Conservation (phyloP, 1,140 invertebrate genomes). For the Amphibalanus amphitrite region DNA sequence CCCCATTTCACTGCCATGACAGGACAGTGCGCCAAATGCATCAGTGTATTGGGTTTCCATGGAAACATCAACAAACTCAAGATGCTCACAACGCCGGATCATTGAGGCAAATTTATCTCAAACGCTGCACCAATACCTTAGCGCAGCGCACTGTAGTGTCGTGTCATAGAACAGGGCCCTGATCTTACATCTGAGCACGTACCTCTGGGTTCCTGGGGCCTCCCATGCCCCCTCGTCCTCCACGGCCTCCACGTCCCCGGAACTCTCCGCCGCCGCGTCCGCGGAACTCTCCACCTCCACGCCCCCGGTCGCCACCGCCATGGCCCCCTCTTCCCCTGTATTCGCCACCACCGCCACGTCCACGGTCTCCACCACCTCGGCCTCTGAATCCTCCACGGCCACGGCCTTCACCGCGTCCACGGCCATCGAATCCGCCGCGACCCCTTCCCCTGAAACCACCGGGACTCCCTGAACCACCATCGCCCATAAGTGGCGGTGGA, state of each 20-base stretch:
- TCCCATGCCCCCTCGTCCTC: conserved; percentile 21
- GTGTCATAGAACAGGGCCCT: no score
- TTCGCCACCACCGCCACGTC: neutral
- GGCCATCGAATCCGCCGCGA: neutral
- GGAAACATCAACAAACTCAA: no score
- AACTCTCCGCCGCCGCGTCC: conserved; percentile 25
- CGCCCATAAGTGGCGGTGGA: neutral
- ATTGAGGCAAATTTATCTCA: conserved; percentile 4
- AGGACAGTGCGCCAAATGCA: no score
- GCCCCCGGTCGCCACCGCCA: neutral
- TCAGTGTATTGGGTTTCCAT: conserved; percentile 7
- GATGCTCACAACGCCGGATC: no score
- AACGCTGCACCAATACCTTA: no score
- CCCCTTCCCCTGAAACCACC: neutral
- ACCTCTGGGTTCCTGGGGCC: conserved; percentile 10
- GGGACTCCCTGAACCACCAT: neutral
- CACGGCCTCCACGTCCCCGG: conserved; percentile 23
- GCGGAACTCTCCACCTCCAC: conserved; percentile 7
- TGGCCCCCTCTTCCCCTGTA: no score
- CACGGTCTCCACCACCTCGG: neutral
- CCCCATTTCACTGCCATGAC: no score
- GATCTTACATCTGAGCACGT: no score
- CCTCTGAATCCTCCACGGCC: neutral
- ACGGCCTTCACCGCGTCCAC: neutral
- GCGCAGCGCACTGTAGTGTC: no score